Percentiles rank a stretch among this genome's conserved stretches.
phyloP scores from a whole-genome alignment of 2,888 invertebrate species.

The Torymus auratus region DNA sequence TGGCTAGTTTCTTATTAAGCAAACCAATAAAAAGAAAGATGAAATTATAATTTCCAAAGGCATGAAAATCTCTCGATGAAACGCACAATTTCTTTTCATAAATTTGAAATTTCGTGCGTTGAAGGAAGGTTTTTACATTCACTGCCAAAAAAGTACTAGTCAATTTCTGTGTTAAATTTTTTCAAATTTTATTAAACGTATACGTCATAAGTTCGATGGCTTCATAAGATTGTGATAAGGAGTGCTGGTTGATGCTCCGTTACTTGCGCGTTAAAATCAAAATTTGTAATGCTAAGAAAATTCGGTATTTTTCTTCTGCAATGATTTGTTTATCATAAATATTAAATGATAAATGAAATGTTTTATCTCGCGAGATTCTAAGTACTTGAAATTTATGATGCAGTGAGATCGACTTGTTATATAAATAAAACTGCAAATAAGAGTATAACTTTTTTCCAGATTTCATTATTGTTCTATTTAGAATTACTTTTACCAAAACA shows the following conservation, averaged over 20 bases:
- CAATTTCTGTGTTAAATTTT: conserved; percentile 16
- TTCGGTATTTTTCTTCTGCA: conserved; percentile 13
- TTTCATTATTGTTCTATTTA: conserved; percentile 6
- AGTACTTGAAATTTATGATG: conserved; percentile 54
- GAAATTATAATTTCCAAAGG: conserved; percentile 17
- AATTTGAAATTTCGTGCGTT: conserved; percentile 24
- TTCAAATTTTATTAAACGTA: conserved; percentile 27
- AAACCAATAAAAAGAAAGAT: conserved; percentile 6
- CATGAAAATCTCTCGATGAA: conserved; percentile 26
- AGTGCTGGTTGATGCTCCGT: conserved; percentile 21
- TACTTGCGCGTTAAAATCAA: conserved; percentile 35
- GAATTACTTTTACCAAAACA: conserved; percentile 24
- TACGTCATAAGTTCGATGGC: conserved; percentile 30
- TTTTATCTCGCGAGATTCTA: conserved; percentile 38
- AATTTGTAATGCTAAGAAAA: conserved; percentile 21
- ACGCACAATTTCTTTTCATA: conserved; percentile 10
- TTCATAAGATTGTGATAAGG: conserved; percentile 13
- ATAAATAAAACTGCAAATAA: conserved; percentile 37
- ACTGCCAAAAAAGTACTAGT: conserved; percentile 28
- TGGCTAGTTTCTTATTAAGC: background rate
- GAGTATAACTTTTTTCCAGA: conserved; percentile 5
- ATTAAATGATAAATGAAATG: conserved; percentile 31
- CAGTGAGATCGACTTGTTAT: conserved; percentile 53
- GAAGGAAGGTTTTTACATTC: conserved; percentile 35
- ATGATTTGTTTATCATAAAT: conserved; percentile 23